Evolutionary conservation across 1,140 invertebrate species (phyloP), one percentile per base, ranked within the genome.

Genomic region (Hydropsyche tenuis): DNA sequence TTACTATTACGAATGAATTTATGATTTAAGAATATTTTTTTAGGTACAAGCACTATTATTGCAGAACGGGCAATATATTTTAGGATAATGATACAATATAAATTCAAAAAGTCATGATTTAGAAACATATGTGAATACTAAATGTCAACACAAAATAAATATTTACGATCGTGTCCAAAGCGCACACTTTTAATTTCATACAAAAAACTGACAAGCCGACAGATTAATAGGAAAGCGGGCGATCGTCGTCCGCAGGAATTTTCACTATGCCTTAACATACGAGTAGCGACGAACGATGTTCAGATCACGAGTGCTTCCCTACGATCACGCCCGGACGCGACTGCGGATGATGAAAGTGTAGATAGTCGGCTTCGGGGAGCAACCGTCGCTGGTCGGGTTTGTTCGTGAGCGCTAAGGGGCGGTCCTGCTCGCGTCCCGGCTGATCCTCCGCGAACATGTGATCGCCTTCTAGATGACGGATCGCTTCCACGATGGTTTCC

Each of bases 401-500:
- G 79, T 88, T 92, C 64, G 90, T 94, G 30, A 94, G 82, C 4
- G 93, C 92, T 5, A 94, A 82, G 0, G 93, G 93, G 2, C 88
- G 89, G 74, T 94, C 92, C 70, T 83, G 81, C 64, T 87, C 68
- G 22, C 37, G 68, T 27, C 46, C 68, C 14, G 68, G 86, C 3
- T 88, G 85, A 78, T 92, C 91, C 78, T 94, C 93, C 75, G 88
- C 88, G 81, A 96, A 96, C 77, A 96, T 83, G 82, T 96, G 93
- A 82, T 97, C 95, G 6, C 97, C 96, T 82, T 99, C 97, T 70
- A 99, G 85, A 80, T 97, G 96, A 43, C 96, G 89, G 78, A 99
- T 99, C 23, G 97, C 97, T 81, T 99, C 96, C 7, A 98, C 96
- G 74, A 99, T 99, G 0, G 97, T 98, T 81, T 99, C 96, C 73